Evolutionary conservation across 1,140 invertebrate genomes (phyloP).

Genomic region (Holotrichia oblita): DNA sequence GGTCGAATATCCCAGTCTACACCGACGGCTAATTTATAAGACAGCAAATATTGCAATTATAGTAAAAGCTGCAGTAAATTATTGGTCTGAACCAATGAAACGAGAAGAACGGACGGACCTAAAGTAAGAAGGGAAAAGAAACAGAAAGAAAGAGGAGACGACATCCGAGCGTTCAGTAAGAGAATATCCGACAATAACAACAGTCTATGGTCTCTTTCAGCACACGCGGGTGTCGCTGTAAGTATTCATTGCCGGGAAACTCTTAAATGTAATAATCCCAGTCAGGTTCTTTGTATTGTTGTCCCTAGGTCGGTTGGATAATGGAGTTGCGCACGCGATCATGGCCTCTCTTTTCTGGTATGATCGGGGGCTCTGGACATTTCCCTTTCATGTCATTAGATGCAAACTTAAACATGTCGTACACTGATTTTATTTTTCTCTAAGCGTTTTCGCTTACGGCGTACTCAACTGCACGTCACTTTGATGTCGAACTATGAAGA

Average conservation of each 20-base stretch:
- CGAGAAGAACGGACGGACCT: slow-evolving; percentile 1
- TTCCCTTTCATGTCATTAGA: slow-evolving; percentile 23
- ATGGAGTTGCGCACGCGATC: slow-evolving; percentile 41
- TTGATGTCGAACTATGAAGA: slow-evolving; percentile 7
- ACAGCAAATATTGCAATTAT: slow-evolving; percentile 32
- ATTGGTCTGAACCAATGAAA: slow-evolving; percentile 10
- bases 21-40: slow-evolving; percentile 11
- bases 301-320: slow-evolving; percentile 39
- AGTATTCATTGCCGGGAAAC: slow-evolving; percentile 30
- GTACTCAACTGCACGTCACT: not conserved
- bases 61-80: slow-evolving; percentile 26
- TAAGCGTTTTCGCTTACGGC: not conserved
- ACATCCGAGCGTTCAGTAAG: not conserved
- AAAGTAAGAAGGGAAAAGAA: slow-evolving; percentile 1
- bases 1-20: not conserved
- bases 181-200: slow-evolving; percentile 8
- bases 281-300: slow-evolving; percentile 46
- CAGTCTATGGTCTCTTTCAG: not conserved
- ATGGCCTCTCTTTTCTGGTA: not conserved
- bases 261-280: slow-evolving; percentile 48
- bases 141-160: not conserved
- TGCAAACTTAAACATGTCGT: not conserved
- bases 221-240: not conserved
- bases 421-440: not conserved
- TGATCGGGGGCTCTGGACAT: not conserved